Evolutionary conservation across 1,140 invertebrate species (phyloP).

Genomic region (Apis florea): DNA sequence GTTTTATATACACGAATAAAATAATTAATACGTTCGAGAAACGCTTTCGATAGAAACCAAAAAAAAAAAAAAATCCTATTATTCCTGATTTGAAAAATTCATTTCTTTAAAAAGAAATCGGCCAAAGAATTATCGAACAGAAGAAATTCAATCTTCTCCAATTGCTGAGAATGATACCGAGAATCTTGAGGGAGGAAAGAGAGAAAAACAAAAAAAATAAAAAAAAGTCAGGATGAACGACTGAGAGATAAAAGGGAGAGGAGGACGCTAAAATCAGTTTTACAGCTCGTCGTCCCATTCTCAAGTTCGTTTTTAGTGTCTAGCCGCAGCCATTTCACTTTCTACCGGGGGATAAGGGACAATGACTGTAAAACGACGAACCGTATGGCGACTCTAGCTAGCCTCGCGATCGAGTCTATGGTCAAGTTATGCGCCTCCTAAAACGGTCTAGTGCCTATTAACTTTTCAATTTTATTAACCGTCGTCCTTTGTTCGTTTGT

Average conservation of each 20-base stretch:
- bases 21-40: too few relatives aligned
- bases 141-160: too few relatives aligned
- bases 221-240: neutral
- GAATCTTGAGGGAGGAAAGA: too few relatives aligned
- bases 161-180: too few relatives aligned
- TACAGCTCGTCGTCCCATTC: constrained; percentile 19
- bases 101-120: too few relatives aligned
- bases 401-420: constrained; percentile 12
- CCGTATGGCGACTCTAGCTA: neutral
- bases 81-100: too few relatives aligned
- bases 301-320: constrained; percentile 17
- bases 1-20: too few relatives aligned
- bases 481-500: constrained; percentile 33
- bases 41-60: too few relatives aligned
- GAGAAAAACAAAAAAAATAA: neutral
- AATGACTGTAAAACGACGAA: constrained; percentile 11
- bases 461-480: constrained; percentile 24
- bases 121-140: too few relatives aligned
- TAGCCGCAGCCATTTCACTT: constrained; percentile 21
- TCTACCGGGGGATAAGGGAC: constrained; percentile 19
- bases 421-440: constrained; percentile 31
- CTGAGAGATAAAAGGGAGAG: neutral
- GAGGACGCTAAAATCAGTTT: constrained; percentile 42
- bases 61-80: too few relatives aligned
- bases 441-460: constrained; percentile 28